Conservation (phyloP, 2,113 vertebrate genomes). For the Rhea americana region DNA sequence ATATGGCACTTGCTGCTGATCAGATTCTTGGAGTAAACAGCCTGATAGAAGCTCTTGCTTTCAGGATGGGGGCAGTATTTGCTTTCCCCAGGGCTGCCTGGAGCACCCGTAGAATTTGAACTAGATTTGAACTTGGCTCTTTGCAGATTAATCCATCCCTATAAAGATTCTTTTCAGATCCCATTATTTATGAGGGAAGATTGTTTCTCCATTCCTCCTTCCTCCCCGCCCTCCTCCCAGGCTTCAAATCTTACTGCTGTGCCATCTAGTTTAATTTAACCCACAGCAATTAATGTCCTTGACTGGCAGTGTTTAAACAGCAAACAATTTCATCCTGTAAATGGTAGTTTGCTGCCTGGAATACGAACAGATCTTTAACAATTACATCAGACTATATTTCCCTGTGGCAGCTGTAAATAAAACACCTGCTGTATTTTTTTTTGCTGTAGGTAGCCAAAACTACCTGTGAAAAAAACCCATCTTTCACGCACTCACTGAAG, state of each 20-base stretch:
- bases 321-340: slow-evolving; percentile 68
- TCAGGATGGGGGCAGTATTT: not conserved
- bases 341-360: slow-evolving; percentile 43
- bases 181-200: slow-evolving; percentile 56
- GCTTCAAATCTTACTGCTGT: slow-evolving; percentile 50
- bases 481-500: not conserved
- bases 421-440: not conserved
- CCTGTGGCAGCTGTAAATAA: slow-evolving; percentile 22
- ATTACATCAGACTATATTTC: slow-evolving; percentile 57
- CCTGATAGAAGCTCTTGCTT: not conserved
- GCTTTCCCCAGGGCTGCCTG: not conserved
- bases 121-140: slow-evolving; percentile 29
- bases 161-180: slow-evolving; percentile 48
- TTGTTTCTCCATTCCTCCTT: not conserved
- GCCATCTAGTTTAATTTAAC: slow-evolving; percentile 71
- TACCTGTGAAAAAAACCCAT: not conserved
- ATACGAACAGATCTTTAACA: slow-evolving; percentile 45
- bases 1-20: not conserved
- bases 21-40: not conserved
- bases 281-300: slow-evolving; percentile 73
- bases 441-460: not conserved
- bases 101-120: not conserved
- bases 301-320: slow-evolving; percentile 68
- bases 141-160: slow-evolving; percentile 1
- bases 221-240: not conserved